Evolutionary conservation across 2,797 vertebrate genomes (phyloP).

Genomic region (Aselliscus stoliczkanus): DNA sequence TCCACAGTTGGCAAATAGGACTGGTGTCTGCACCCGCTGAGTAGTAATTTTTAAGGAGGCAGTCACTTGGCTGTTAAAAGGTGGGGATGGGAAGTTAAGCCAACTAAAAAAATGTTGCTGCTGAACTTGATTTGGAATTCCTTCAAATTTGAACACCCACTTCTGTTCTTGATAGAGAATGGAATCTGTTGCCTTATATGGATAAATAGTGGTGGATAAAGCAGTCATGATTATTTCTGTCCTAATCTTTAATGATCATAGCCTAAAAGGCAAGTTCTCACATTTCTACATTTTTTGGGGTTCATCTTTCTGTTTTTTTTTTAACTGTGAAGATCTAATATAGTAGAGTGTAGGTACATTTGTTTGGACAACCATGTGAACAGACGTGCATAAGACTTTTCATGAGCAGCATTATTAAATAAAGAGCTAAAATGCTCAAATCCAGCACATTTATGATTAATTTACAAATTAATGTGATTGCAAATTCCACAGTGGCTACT

Average conservation of each 20-base stretch:
- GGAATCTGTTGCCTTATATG: neutral
- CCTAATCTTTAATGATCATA: neutral
- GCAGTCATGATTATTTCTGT: neutral
- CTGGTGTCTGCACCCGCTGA: neutral
- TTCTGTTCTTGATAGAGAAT: neutral
- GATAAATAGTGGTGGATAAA: neutral
- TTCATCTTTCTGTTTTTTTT: neutral
- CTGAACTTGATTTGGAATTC: neutral
- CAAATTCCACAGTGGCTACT: neutral
- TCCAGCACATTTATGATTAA: neutral
- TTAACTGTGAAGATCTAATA: neutral
- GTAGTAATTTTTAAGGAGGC: neutral
- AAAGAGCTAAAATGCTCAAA: neutral
- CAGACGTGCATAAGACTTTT: neutral
- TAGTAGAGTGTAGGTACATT: neutral
- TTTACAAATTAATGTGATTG: neutral
- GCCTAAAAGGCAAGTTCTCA: neutral
- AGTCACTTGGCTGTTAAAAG: neutral
- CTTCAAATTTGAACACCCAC: neutral
- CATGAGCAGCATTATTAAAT: neutral
- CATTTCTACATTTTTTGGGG: neutral
- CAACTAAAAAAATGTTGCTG: neutral
- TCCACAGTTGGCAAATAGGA: constrained; percentile 19
- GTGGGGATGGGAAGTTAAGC: neutral
- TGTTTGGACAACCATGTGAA: neutral